A percentile compares a stretch with the other conserved stretches of the same genome.
phyloP scores from a whole-genome alignment of 1,140 invertebrate species.

The Sesamia nonagrioides region DNA sequence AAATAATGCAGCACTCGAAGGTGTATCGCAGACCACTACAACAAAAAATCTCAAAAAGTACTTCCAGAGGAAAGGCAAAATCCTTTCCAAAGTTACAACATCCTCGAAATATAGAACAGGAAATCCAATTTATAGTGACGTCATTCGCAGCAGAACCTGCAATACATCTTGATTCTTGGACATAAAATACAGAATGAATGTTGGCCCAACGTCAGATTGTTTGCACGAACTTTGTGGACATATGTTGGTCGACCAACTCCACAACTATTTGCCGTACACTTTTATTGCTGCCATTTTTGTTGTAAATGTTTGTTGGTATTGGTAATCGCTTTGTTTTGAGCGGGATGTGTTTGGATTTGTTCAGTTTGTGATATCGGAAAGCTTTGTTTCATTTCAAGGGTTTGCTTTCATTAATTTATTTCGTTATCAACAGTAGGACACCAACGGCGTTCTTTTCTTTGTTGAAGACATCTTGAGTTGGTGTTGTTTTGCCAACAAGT shows the following conservation, averaged over 20 bases:
- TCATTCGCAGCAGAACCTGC: not conserved
- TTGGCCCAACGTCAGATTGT: not conserved
- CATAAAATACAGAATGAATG: constrained; percentile 9
- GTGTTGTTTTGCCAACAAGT: no score
- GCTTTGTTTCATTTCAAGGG: not conserved
- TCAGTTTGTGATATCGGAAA: not conserved
- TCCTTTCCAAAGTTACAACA: not conserved
- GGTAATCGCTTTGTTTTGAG: constrained; percentile 4
- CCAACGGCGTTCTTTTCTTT: no score
- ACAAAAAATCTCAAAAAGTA: no score
- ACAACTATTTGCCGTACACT: constrained; percentile 14
- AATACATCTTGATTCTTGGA: constrained; percentile 6
- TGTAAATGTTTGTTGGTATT: constrained; percentile 6
- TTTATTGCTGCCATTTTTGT: constrained; percentile 7
- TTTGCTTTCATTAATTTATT: no score
- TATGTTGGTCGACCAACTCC: constrained; percentile 1
- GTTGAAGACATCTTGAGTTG: no score
- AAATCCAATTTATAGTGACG: not conserved
- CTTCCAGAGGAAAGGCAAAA: no score
- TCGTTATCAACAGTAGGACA: not conserved
- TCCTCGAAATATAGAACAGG: not conserved
- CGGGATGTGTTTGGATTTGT: not conserved
- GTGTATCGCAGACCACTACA: no score
- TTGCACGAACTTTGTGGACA: not conserved
- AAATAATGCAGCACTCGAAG: no score